A percentile compares a stretch with the other conserved stretches of the same genome.
Conservation (phyloP, 2,888 invertebrate genomes). For the Alcis repandata region DNA sequence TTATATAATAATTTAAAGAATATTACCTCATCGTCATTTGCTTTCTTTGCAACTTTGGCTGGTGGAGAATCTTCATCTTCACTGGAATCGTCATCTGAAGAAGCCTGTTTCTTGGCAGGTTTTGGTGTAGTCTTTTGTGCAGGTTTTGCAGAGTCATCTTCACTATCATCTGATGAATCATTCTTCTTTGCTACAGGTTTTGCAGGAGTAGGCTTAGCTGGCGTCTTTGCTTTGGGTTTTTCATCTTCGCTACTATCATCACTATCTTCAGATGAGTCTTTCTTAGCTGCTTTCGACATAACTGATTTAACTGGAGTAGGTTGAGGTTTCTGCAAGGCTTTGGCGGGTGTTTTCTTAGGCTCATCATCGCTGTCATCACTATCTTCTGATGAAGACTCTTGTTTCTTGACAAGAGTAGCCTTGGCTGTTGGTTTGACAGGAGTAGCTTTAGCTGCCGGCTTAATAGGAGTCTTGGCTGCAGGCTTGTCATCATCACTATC, state of each 20-base stretch:
- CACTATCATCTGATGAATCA: slow-evolving; percentile 60
- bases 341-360: slow-evolving; percentile 57
- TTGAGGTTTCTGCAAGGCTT: slow-evolving; percentile 49
- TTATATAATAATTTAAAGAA: neutral
- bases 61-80: slow-evolving; percentile 48
- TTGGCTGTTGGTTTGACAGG: slow-evolving; percentile 41
- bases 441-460: slow-evolving; percentile 51
- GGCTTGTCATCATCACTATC: slow-evolving; percentile 53
- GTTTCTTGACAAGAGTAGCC: slow-evolving; percentile 24
- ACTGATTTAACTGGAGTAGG: slow-evolving; percentile 56
- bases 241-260: slow-evolving; percentile 70
- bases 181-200: slow-evolving; percentile 50
- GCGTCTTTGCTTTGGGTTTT: slow-evolving; percentile 46
- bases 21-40: slow-evolving; percentile 53
- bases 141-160: slow-evolving; percentile 46
- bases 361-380: slow-evolving; percentile 68
- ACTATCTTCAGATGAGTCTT: slow-evolving; percentile 65
- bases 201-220: slow-evolving; percentile 53
- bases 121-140: slow-evolving; percentile 43
- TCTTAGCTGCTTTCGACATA: slow-evolving; percentile 44
- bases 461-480: slow-evolving; percentile 50
- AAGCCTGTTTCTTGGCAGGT: slow-evolving; percentile 44
- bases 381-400: slow-evolving; percentile 68
- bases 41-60: slow-evolving; percentile 52
- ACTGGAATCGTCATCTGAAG: slow-evolving; percentile 56